Base-by-base conservation (phyloP, 1,140 invertebrate species). In the Harpegnathos saltator region DNA sequence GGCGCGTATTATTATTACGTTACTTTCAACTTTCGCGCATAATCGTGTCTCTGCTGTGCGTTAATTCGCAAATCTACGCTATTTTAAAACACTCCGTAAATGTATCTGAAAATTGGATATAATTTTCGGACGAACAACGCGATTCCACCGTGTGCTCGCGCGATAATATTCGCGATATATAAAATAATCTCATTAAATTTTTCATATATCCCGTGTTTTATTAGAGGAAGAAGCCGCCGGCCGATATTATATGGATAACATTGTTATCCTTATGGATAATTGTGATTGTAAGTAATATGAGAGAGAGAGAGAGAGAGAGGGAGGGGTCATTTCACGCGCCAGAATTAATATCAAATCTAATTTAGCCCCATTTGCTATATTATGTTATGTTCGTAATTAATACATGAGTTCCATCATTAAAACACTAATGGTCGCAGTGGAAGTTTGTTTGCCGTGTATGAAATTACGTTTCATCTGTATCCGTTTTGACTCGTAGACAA, bases 281-380 rank as follows among this genome's bases (percentile, higher is more conserved):
- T n/a, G 62, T 14, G n/a, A 33, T 75, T 50, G 59, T 38, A 66
- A 74, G 19, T 14, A 38, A 73, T 19, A 38, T 17, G 9, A 44
- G 38, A 9, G 38, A 33, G 33, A 33, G 33, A 33, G n/a, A n/a
- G 9, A 44, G 38, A 9, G 38, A 4, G 38, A 9, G 38, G 38
- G 0, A 9, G 38, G 2, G 2, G 5, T 44, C 19, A 48, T 48
- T 65, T 33, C 17, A 12, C 38, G 24, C 33, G n/a, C 52, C 58
- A 19, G 4, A 74, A 48, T 74, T 77, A 77, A 77, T 56, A 54
- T 66, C 50, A 19, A 52, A 66, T 44, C 71, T 66, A 65, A 74
- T 74, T 52, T 65, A 33, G 26, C 15, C 52, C 9, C 52, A 19
- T 65, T 77, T 68, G 48, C 19, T 50, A 12, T 24, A 63, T 66